These are phyloP conservation scores for Panzeria rudis DNA, from an alignment of 2,888 invertebrate species.

Conservation along the genomic window DNA sequence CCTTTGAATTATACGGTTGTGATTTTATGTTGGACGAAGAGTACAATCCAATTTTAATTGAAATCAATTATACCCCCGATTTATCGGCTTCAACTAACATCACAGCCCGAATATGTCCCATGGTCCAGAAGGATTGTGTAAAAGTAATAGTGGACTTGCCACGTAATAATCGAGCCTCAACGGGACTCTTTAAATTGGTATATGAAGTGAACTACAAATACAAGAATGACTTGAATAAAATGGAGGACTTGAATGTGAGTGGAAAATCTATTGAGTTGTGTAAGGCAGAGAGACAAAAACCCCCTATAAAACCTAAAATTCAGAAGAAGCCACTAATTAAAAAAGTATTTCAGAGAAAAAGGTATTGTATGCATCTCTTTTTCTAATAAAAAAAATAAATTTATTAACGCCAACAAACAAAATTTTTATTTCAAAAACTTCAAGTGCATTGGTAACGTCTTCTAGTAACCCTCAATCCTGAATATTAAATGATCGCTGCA, in stretches of 20 bases:
- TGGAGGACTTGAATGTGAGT: constrained; percentile 64
- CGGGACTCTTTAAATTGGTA: constrained; percentile 86
- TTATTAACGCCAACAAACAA: too few species aligned
- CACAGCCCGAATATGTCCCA: constrained; percentile 92
- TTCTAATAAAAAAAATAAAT: too few species aligned
- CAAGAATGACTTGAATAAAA: constrained; percentile 60
- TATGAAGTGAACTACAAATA: constrained; percentile 80
- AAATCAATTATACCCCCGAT: constrained; percentile 96
- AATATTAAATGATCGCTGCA: background rate
- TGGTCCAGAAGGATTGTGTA: constrained; percentile 92
- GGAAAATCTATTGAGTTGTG: constrained; percentile 73
- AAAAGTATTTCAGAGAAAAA: constrained; percentile 35
- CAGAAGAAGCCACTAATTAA: constrained; percentile 2
- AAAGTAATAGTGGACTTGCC: constrained; percentile 88
- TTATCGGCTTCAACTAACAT: constrained; percentile 92
- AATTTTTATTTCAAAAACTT: background rate
- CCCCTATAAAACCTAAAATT: constrained; percentile 32
- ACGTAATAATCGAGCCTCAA: constrained; percentile 83
- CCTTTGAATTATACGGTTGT: constrained; percentile 95
- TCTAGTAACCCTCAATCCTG: background rate
- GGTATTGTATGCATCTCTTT: background rate
- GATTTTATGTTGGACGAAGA: constrained; percentile 95
- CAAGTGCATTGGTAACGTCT: background rate
- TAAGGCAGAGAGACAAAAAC: constrained; percentile 20
- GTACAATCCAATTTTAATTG: constrained; percentile 94